Conservation (phyloP, 2,113 vertebrate genomes). For the Xenus cinereus region DNA sequence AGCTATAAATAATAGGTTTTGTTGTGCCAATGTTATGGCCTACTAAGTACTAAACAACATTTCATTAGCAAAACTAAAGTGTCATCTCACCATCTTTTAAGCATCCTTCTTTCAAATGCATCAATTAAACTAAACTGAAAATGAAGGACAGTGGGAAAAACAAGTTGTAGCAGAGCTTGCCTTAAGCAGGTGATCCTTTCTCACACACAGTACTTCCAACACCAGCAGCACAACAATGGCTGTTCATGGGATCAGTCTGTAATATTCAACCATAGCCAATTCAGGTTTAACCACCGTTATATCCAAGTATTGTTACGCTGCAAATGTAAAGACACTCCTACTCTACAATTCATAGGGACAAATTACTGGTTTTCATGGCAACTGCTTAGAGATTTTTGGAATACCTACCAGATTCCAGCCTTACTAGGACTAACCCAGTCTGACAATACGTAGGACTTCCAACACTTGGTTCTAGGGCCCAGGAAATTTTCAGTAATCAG, state of each 20-base stretch:
- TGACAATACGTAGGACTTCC: not conserved
- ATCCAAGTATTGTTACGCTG: not conserved
- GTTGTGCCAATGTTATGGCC: not conserved
- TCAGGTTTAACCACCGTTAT: not conserved
- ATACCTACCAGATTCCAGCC: not conserved
- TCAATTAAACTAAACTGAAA: not conserved
- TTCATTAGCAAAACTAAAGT: constrained; percentile 13
- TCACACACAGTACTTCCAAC: not conserved
- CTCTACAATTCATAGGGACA: not conserved
- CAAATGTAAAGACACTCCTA: not conserved
- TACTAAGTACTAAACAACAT: not conserved
- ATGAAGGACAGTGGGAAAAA: not conserved
- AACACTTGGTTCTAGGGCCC: not conserved
- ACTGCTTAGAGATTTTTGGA: not conserved
- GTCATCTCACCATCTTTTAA: not conserved
- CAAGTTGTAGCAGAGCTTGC: not conserved
- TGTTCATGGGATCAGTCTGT: not conserved
- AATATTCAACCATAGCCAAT: not conserved
- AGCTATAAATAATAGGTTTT: not conserved
- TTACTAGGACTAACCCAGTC: not conserved
- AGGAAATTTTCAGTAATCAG: not conserved
- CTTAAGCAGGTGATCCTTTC: not conserved
- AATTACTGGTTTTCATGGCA: not conserved
- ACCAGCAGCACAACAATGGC: not conserved
- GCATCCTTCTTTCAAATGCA: not conserved